phyloP scores from a whole-genome alignment of 2,888 invertebrate genomes.

The Pristionchus fissidentatus region DNA sequence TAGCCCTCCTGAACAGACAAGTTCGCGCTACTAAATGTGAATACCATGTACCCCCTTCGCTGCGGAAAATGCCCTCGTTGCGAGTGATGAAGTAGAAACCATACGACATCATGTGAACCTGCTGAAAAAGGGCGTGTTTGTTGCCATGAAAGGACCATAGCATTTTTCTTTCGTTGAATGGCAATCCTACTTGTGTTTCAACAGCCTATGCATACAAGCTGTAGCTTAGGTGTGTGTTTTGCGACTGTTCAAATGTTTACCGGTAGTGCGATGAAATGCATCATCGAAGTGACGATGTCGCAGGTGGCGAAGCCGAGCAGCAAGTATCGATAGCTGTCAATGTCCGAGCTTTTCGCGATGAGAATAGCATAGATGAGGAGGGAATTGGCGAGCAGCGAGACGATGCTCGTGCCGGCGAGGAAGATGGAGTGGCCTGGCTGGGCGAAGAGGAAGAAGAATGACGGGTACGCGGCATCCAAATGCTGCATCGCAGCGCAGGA shows the following conservation, averaged over 20 bases:
- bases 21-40: not conserved
- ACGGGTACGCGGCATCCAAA: too few species aligned
- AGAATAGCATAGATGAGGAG: not conserved
- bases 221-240: too few species aligned
- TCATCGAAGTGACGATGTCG: not conserved
- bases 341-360: not conserved
- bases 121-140: too few species aligned
- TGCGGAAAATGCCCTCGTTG: not conserved
- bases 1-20: too few species aligned
- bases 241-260: too few species aligned
- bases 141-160: too few species aligned
- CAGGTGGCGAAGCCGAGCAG: not conserved
- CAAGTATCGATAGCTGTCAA: not conserved
- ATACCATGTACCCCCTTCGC: not conserved
- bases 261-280: not conserved
- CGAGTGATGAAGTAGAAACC: not conserved
- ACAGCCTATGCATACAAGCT: too few species aligned
- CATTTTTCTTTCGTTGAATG: too few species aligned
- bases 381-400: not conserved
- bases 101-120: not conserved
- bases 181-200: too few species aligned
- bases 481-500: too few species aligned
- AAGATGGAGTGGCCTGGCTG: not conserved
- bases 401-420: not conserved
- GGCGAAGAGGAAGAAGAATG: not conserved